These are phyloP conservation scores for Craniophora ligustri DNA, from an alignment of 2,888 invertebrate species.

Conservation along the genomic window DNA sequence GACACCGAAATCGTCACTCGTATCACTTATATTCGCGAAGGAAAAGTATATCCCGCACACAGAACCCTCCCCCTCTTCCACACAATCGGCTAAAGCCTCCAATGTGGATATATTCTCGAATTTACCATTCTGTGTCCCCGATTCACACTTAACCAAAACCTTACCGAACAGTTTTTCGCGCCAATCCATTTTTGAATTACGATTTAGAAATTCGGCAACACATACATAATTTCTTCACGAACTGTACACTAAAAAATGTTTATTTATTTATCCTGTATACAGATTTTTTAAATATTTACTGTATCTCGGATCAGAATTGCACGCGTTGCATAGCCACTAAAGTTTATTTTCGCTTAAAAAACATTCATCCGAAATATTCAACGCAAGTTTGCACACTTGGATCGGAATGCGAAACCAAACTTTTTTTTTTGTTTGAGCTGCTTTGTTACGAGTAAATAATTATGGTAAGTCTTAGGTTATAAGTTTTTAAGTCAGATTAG, in stretches of 20 bases:
- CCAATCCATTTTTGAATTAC: constrained; percentile 84
- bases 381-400: constrained; percentile 34
- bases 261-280: constrained; percentile 30
- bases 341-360: constrained; percentile 16
- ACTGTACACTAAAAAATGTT: constrained; percentile 24
- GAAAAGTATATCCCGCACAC: constrained; percentile 91
- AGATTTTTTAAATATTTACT: constrained; percentile 37
- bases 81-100: constrained; percentile 81
- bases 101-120: constrained; percentile 81
- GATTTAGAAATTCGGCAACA: constrained; percentile 26
- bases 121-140: constrained; percentile 79
- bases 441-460: constrained; percentile 1
- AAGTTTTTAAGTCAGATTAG: constrained; percentile 32
- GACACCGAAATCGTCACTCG: constrained; percentile 91
- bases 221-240: constrained; percentile 22
- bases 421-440: constrained; percentile 30
- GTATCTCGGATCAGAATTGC: not conserved
- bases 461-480: constrained; percentile 12
- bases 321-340: constrained; percentile 4
- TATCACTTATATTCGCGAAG: constrained; percentile 91
- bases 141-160: constrained; percentile 85
- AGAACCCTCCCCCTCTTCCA: constrained; percentile 84
- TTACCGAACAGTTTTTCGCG: constrained; percentile 90
- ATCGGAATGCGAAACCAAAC: constrained; percentile 49
- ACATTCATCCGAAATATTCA: constrained; percentile 32